Percentiles rank a stretch among this genome's conserved stretches.
These are phyloP conservation scores for Streptopelia turtur DNA, from an alignment of 2,797 vertebrate species.

Conservation along the genomic window DNA sequence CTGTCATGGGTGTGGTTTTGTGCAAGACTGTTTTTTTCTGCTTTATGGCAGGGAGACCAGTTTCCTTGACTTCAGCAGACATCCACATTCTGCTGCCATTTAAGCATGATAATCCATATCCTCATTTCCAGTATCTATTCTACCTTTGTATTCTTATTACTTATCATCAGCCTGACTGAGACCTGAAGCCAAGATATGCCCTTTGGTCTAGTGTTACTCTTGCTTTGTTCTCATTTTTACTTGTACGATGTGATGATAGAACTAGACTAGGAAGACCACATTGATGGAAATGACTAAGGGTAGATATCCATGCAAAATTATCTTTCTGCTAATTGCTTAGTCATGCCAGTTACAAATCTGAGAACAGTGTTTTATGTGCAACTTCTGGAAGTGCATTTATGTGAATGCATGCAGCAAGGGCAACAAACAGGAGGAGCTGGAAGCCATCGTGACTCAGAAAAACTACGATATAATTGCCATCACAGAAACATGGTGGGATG, in stretches of 20 bases:
- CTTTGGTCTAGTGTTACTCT: background rate
- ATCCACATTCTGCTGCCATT: background rate
- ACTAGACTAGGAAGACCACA: background rate
- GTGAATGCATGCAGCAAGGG: too few species aligned
- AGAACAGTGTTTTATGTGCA: background rate
- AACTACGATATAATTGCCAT: too few species aligned
- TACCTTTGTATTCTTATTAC: background rate
- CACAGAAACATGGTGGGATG: too few species aligned
- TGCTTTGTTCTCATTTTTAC: background rate
- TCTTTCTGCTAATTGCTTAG: background rate
- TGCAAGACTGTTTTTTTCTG: background rate
- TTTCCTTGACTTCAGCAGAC: background rate
- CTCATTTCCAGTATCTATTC: background rate
- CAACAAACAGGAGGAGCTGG: too few species aligned
- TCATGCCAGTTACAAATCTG: background rate
- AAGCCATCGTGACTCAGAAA: too few species aligned
- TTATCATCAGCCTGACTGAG: background rate
- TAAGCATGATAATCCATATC: background rate
- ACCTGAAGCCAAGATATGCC: background rate
- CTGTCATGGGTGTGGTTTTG: background rate
- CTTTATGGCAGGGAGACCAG: background rate
- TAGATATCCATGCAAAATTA: background rate
- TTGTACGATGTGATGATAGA: background rate
- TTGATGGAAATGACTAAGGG: background rate
- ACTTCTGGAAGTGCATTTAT: background rate